phyloP scores from a whole-genome alignment of 1,140 invertebrate species.

The Drosophila asahinai region DNA sequence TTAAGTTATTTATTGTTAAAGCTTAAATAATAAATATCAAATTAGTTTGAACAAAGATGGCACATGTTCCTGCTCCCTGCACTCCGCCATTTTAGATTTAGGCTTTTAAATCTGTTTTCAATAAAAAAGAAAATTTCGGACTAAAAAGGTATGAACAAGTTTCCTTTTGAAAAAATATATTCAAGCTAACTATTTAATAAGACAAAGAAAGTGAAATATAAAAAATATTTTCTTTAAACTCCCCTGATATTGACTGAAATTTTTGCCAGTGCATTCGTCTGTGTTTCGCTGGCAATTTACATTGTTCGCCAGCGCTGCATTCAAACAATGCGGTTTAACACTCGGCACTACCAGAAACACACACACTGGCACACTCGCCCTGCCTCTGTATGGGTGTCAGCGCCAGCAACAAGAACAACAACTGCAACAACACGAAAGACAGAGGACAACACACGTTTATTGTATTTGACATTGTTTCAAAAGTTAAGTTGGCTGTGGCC shows the following conservation, averaged over 20 bases:
- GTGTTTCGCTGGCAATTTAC: constrained; percentile 31
- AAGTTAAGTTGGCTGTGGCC: constrained; percentile 75
- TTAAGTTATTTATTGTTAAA: too few relatives aligned
- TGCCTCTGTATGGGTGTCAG: constrained; percentile 12
- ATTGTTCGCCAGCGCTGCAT: constrained; percentile 45
- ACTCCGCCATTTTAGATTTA: too few relatives aligned
- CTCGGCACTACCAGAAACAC: constrained; percentile 18
- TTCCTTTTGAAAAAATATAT: too few relatives aligned
- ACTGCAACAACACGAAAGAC: constrained; percentile 12
- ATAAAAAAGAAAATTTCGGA: too few relatives aligned
- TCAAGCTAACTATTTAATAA: too few relatives aligned
- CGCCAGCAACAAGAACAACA: constrained; percentile 5
- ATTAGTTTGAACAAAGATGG: too few relatives aligned
- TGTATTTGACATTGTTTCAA: constrained; percentile 78
- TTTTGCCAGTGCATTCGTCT: background rate
- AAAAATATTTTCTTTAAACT: too few relatives aligned
- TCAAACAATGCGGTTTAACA: constrained; percentile 54
- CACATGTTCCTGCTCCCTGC: too few relatives aligned
- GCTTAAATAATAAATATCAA: too few relatives aligned
- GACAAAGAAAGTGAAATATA: too few relatives aligned
- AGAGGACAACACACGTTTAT: constrained; percentile 51
- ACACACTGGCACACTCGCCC: constrained; percentile 7
- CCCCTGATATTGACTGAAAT: background rate
- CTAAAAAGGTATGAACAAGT: too few relatives aligned
- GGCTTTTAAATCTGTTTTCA: too few relatives aligned